Evolutionary conservation across 1,140 invertebrate species (phyloP), one percentile per base, ranked within the genome.

Genomic region (Bicyclus anynana): DNA sequence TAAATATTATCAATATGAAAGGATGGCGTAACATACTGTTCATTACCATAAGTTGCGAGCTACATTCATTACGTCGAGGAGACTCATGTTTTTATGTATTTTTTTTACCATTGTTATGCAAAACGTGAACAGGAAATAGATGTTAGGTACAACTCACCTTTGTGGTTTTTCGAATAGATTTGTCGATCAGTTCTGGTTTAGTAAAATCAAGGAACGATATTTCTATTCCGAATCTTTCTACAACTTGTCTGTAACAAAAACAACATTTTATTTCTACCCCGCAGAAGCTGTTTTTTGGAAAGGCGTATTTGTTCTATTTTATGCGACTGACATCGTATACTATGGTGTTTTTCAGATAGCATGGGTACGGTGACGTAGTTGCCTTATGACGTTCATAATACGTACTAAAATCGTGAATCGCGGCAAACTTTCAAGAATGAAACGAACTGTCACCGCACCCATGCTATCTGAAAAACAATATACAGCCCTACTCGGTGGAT

Each of bases 181-280:
- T 91, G 59, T 92, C 87, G 10, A 99, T 70, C 60, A 93, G 91
- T 35, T 93, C 89, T 7, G 92, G 53, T 66, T 96, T 89, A 5
- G 93, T 94, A 48, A 94, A 91, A 89, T 99, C 96, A n/a, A 96
- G 93, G 87, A 98, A 97, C 1, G 93, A 91, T 13, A 92, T 89
- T 67, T 94, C 81, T 7, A 99, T 91, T 12, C 94, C 94, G 62
- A 94, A 90, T 62, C 92, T 92, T 0, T 88, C 62, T 3, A 92
- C 91, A 16, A 95, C 93, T 70, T 92, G 90, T 52, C 88, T 90
- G 65, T 55, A 58, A 61, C 37, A 53, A 47, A 48, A 64, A 20
- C 42, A 53, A 40, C 29, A 53, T 23, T 16, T 17, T 37, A 14
- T 10, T n/a, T n/a, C n/a, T n/a, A n/a, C n/a, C n/a, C n/a, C n/a